Base-by-base conservation (phyloP, 2,888 invertebrate genomes). In the Meliscaeva auricollis region DNA sequence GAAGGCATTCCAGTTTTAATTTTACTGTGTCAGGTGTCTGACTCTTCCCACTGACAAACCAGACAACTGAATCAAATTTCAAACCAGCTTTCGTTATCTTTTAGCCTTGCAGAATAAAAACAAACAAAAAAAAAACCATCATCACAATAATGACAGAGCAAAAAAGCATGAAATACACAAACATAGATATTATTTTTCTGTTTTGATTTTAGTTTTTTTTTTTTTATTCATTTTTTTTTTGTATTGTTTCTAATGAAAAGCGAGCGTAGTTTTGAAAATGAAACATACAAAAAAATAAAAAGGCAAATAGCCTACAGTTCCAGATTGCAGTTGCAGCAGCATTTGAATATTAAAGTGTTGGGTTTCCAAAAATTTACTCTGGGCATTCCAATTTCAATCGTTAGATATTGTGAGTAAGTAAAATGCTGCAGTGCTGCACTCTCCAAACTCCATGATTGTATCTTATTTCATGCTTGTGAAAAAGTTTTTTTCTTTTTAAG, bases 11-110 rank as follows among this genome's bases (percentile, higher is more conserved):
- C 83, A 72, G 76, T 58, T 58, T 68, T 11, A 38, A 69, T 74
- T 74, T 79, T 64, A 62, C 69, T 74, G 69, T 79, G 83, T 84
- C 83, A 84, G 78, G 79, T 84, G 83, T 83, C 46, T 77, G 62
- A 56, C 58, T 75, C 83, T 75, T 84, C 79, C 79, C 79, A 79
- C 77, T 72, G 52, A 46, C 52, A 62, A 22, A 48, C 79, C 44
- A 38, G 64, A 70, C 46, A 11, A 64, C 30, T 74, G 74, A 79
- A 74, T 84, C 62, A 64, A 75, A 75, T 84, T 84, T 74, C 83
- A 79, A 66, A 75, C 74, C 74, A 32, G 74, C 78, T 78, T 74
- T 83, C 79, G 79, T 66, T 83, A 82, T 82, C 82, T 74, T 50
- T 52, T 70, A 73, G 64, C 74, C 74, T 83, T 76, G 82, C 76